A percentile compares a stretch with the other conserved stretches of the same genome.
Conservation (phyloP, 2,888 invertebrate genomes). For the Drosophila prostipennis region DNA sequence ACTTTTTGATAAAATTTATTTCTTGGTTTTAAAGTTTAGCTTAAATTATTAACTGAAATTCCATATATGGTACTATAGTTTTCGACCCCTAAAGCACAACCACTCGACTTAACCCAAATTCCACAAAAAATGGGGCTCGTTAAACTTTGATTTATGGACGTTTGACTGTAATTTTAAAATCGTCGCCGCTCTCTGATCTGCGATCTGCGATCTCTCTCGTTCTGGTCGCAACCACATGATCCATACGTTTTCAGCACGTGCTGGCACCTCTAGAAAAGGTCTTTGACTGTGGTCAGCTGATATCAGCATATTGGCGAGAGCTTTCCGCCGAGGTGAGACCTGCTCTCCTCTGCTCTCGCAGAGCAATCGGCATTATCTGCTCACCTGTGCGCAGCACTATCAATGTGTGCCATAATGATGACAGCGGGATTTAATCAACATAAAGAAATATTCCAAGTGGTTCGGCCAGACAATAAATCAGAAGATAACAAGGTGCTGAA, state of each 20-base stretch:
- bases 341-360: constrained; percentile 29
- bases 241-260: constrained; percentile 54
- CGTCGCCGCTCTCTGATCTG: constrained; percentile 12
- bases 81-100: background rate
- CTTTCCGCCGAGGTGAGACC: constrained; percentile 12
- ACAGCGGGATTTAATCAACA: constrained; percentile 10
- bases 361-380: constrained; percentile 19
- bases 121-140: background rate
- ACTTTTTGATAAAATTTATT: too few species aligned
- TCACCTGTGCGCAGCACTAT: constrained; percentile 29
- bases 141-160: constrained; percentile 7
- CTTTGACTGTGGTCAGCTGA: constrained; percentile 53
- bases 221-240: constrained; percentile 52
- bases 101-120: background rate
- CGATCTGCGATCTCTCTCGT: constrained; percentile 9
- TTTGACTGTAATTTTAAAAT: background rate
- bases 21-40: too few species aligned
- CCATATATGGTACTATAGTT: too few species aligned
- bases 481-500: background rate
- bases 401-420: constrained; percentile 24
- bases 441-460: constrained; percentile 12
- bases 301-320: constrained; percentile 19
- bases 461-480: constrained; percentile 2
- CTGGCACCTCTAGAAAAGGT: constrained; percentile 36
- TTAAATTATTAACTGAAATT: too few species aligned